Percentiles rank a stretch among this genome's conserved stretches.
phyloP scores from a whole-genome alignment of 2,113 vertebrate genomes.

The Anas platyrhynchos region DNA sequence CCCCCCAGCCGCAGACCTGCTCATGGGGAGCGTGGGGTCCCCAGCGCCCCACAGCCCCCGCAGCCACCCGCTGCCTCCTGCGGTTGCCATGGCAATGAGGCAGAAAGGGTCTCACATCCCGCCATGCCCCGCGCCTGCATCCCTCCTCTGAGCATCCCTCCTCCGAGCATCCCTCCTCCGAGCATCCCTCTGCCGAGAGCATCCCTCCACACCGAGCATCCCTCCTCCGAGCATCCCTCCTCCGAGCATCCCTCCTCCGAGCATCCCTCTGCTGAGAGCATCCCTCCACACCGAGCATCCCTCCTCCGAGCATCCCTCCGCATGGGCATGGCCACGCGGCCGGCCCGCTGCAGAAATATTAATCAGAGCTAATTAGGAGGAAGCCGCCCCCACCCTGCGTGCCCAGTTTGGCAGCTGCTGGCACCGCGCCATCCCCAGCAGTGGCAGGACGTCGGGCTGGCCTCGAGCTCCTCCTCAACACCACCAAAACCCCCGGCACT shows the following conservation, averaged over 20 bases:
- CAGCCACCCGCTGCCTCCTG: not conserved
- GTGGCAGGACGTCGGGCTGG: fast-evolving
- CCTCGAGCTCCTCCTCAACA: not conserved
- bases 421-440: fast-evolving
- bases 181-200: not conserved
- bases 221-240: not conserved
- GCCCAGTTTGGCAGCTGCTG: fast-evolving
- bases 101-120: constrained; percentile 8
- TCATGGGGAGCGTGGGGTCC: not conserved
- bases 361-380: not conserved
- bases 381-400: not conserved
- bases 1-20: fast-evolving
- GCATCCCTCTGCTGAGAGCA: not conserved
- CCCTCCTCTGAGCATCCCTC: not conserved
- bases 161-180: not conserved
- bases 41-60: not conserved
- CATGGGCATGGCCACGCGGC: not conserved
- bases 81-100: constrained; percentile 48
- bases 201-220: not conserved
- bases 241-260: not conserved
- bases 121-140: not conserved
- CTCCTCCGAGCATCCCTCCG: not conserved
- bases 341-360: not conserved
- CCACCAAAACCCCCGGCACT: fast-evolving
- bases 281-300: not conserved